Percentiles rank a stretch among this genome's conserved stretches.
Evolutionary conservation across 2,113 vertebrate genomes (phyloP).

Genomic region (Alouatta palliata): DNA sequence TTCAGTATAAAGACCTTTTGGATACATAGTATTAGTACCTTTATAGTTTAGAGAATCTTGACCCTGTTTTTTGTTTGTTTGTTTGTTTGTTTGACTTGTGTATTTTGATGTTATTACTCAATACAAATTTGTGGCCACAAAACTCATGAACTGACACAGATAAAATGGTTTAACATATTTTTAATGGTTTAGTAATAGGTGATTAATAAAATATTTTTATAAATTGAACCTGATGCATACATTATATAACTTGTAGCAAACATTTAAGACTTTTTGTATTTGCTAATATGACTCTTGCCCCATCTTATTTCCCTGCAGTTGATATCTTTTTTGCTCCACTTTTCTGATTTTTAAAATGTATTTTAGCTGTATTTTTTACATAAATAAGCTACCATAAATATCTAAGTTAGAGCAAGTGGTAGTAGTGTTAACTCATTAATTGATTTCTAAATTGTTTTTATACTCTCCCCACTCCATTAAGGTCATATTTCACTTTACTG

Average conservation of each 20-base stretch:
- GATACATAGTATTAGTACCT: neutral
- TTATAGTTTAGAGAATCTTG: neutral
- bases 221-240: neutral
- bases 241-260: neutral
- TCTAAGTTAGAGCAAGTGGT: neutral
- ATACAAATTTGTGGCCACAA: neutral
- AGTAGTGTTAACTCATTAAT: neutral
- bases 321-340: neutral
- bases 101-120: constrained; percentile 37
- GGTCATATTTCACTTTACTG: neutral
- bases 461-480: neutral
- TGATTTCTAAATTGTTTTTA: neutral
- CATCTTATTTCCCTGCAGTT: neutral
- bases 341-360: constrained; percentile 38
- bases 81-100: neutral
- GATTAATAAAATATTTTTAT: constrained; percentile 5
- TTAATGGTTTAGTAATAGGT: neutral
- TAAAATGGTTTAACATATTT: neutral
- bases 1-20: neutral
- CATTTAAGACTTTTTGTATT: constrained; percentile 11
- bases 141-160: neutral
- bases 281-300: neutral
- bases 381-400: constrained; percentile 3
- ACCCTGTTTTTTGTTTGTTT: neutral
- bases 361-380: neutral